Percentiles rank a stretch among this genome's conserved stretches.
These are phyloP conservation scores for Gracilinanus agilis DNA, from an alignment of 2,113 vertebrate genomes.

Conservation along the genomic window DNA sequence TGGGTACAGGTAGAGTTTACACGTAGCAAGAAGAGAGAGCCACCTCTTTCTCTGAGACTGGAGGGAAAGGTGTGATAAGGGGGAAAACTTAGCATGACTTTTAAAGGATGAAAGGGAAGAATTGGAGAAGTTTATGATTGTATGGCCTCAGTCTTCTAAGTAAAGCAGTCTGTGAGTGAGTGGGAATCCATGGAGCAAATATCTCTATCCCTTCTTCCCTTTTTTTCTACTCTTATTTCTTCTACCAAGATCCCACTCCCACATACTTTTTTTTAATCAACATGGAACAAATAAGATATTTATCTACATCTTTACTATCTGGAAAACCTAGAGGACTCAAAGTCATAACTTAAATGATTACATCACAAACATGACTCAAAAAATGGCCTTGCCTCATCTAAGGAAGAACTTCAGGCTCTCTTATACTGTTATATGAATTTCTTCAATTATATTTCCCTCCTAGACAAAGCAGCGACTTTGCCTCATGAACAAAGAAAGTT, in stretches of 20 bases:
- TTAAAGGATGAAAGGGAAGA: not conserved
- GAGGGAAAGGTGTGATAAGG: not conserved
- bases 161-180: conserved; percentile 29
- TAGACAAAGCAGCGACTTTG: conserved; percentile 96
- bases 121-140: not conserved
- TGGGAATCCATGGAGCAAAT: not conserved
- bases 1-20: not conserved
- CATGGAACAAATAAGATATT: conserved; percentile 26
- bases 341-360: conserved; percentile 33
- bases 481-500: conserved; percentile 97
- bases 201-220: conserved; percentile 4
- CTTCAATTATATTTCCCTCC: conserved; percentile 65
- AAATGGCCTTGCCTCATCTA: conserved; percentile 20
- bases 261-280: conserved; percentile 40
- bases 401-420: conserved; percentile 22
- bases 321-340: conserved; percentile 44
- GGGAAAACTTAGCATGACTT: not conserved
- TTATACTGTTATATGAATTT: conserved; percentile 46
- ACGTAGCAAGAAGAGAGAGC: not conserved
- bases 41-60: not conserved
- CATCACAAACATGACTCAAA: conserved; percentile 43
- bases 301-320: conserved; percentile 45
- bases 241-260: not conserved
- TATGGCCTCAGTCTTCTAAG: conserved; percentile 12
- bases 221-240: conserved; percentile 32